These are phyloP conservation scores for Cyclargus thomasi DNA, from an alignment of 1,140 invertebrate species.

Conservation along the genomic window DNA sequence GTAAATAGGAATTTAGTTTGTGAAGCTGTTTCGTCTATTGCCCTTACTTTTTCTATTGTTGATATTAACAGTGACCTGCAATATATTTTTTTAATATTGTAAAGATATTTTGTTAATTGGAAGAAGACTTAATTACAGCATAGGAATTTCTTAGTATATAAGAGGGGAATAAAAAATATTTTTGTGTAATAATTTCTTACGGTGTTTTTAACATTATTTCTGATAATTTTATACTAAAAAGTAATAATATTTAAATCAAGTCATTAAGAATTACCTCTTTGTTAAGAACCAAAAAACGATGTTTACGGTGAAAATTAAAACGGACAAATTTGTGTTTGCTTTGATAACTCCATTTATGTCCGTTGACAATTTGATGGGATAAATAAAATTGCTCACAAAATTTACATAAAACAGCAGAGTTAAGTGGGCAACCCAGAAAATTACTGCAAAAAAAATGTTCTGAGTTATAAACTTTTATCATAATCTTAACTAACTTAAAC, in stretches of 20 bases:
- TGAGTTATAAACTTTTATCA: too few relatives aligned
- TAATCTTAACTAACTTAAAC: too few relatives aligned
- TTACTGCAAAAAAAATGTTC: conserved; percentile 27
- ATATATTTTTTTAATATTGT: too few relatives aligned
- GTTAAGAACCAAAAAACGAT: conserved; percentile 49
- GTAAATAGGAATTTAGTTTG: background rate
- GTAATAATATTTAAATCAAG: background rate
- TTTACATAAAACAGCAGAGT: conserved; percentile 47
- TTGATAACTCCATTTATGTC: conserved; percentile 42
- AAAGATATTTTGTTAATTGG: background rate
- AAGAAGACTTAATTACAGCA: too few relatives aligned
- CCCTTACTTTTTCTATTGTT: background rate
- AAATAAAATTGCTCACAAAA: conserved; percentile 39
- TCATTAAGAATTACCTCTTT: conserved; percentile 37
- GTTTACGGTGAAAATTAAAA: conserved; percentile 38
- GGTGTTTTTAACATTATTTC: too few relatives aligned
- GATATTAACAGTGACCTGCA: conserved; percentile 6
- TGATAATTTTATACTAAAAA: too few relatives aligned
- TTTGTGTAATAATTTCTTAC: too few relatives aligned
- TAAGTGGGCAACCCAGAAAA: conserved; percentile 49
- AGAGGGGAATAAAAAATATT: too few relatives aligned
- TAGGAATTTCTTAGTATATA: too few relatives aligned
- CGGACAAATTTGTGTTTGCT: conserved; percentile 44
- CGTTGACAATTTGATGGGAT: conserved; percentile 38
- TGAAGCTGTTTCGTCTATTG: conserved; percentile 1